phyloP scores from a whole-genome alignment of 2,888 invertebrate genomes.

The Drosophila quinaria region DNA sequence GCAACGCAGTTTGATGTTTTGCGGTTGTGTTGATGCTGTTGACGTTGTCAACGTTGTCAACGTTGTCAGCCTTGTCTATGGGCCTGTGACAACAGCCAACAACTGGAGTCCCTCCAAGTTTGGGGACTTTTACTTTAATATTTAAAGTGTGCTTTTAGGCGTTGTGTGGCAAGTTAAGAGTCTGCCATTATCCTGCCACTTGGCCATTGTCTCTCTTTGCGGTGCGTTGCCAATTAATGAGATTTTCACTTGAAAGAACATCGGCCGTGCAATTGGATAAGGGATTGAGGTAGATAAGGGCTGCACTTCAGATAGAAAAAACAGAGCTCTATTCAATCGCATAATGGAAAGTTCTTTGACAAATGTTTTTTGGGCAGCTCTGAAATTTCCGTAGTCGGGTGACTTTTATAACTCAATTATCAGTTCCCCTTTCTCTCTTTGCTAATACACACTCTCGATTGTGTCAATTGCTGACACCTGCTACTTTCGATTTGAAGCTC shows the following conservation, averaged over 20 bases:
- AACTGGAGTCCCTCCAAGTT: neutral
- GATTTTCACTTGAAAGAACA: conserved; percentile 34
- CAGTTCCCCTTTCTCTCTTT: neutral
- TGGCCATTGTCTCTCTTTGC: conserved; percentile 43
- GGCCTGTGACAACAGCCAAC: conserved; percentile 22
- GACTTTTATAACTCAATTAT: conserved; percentile 25
- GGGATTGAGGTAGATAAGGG: conserved; percentile 1
- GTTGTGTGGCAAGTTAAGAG: conserved; percentile 33
- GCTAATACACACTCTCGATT: conserved; percentile 19
- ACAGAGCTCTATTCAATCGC: conserved; percentile 8
- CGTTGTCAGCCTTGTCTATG: conserved; percentile 29
- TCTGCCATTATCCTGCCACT: conserved; percentile 31
- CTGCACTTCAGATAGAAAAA: neutral
- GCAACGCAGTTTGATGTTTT: conserved; percentile 74
- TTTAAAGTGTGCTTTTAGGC: conserved; percentile 68
- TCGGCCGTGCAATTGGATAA: neutral
- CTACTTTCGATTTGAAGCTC: conserved; percentile 7
- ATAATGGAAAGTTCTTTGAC: conserved; percentile 7
- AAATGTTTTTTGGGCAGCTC: neutral
- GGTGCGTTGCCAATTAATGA: conserved; percentile 61
- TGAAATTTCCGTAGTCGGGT: neutral
- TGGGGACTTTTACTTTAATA: conserved; percentile 51
- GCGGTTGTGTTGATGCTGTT: conserved; percentile 71
- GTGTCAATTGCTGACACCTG: conserved; percentile 61
- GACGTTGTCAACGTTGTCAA: conserved; percentile 36